A percentile compares a stretch with the other conserved stretches of the same genome.
Conservation (phyloP, 2,888 invertebrate species). For the Apotomis capreana region DNA sequence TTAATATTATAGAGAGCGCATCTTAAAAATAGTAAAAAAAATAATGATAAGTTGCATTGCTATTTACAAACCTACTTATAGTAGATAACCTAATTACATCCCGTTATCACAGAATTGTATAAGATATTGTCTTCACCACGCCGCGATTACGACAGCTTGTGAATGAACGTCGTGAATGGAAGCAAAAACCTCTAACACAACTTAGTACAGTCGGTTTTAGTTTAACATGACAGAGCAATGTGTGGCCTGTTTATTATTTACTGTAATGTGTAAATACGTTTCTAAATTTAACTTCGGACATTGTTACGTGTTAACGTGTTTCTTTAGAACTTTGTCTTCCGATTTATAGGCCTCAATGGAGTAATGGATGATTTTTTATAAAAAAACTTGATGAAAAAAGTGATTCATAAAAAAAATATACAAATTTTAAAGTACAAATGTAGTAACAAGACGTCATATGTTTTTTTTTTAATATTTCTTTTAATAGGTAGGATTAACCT, state of each 20-base stretch:
- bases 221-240: background rate
- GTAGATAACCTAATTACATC: slow-evolving; percentile 72
- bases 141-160: slow-evolving; percentile 56
- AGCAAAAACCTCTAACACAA: background rate
- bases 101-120: slow-evolving; percentile 67
- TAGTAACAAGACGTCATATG: no score
- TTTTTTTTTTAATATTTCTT: no score
- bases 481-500: no score
- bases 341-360: no score
- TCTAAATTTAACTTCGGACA: slow-evolving; percentile 6
- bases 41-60: background rate
- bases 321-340: background rate
- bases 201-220: background rate
- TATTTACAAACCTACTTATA: slow-evolving; percentile 63
- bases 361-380: no score
- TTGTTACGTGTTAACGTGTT: slow-evolving; percentile 8
- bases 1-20: no score
- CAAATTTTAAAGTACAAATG: no score
- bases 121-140: slow-evolving; percentile 58
- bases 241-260: slow-evolving; percentile 28
- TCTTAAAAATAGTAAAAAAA: no score
- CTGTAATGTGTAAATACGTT: slow-evolving; percentile 3
- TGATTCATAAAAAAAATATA: no score
- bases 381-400: no score
- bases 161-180: slow-evolving; percentile 29